Percentiles rank a stretch among this genome's conserved stretches.
These are phyloP conservation scores for Allacma fusca DNA, from an alignment of 2,888 invertebrate species.

Conservation along the genomic window DNA sequence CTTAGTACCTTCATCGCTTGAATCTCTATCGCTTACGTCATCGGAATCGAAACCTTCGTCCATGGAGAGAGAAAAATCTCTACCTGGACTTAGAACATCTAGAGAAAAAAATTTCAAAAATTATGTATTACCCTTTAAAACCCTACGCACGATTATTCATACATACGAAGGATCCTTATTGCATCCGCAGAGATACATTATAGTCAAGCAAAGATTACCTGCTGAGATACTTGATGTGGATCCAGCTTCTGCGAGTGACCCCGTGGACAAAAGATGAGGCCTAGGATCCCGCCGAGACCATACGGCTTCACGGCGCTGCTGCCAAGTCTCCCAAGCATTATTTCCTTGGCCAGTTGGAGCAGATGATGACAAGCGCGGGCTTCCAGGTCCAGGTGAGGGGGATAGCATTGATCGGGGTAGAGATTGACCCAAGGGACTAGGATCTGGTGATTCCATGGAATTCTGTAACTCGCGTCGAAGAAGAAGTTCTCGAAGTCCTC, in stretches of 20 bases:
- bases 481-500: conserved; percentile 58
- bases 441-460: conserved; percentile 64
- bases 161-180: no score
- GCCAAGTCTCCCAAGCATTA: conserved; percentile 62
- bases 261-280: conserved; percentile 83
- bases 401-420: conserved; percentile 65
- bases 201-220: conserved; percentile 39
- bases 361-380: conserved; percentile 80
- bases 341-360: conserved; percentile 85
- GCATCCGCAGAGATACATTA: neutral
- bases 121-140: no score
- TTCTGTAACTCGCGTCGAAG: conserved; percentile 60
- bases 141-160: neutral
- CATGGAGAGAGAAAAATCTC: conserved; percentile 60
- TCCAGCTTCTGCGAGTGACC: conserved; percentile 78
- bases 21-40: conserved; percentile 60
- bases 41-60: conserved; percentile 72
- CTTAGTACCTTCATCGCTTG: conserved; percentile 59
- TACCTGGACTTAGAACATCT: conserved; percentile 83
- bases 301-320: conserved; percentile 71
- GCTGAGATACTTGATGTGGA: conserved; percentile 61
- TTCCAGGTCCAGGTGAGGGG: conserved; percentile 62
- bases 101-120: no score
- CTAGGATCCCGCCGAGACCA: conserved; percentile 89
- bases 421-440: conserved; percentile 64